Evolutionary conservation across 2,888 invertebrate genomes (phyloP).

Genomic region (Dysmachus trigonus): DNA sequence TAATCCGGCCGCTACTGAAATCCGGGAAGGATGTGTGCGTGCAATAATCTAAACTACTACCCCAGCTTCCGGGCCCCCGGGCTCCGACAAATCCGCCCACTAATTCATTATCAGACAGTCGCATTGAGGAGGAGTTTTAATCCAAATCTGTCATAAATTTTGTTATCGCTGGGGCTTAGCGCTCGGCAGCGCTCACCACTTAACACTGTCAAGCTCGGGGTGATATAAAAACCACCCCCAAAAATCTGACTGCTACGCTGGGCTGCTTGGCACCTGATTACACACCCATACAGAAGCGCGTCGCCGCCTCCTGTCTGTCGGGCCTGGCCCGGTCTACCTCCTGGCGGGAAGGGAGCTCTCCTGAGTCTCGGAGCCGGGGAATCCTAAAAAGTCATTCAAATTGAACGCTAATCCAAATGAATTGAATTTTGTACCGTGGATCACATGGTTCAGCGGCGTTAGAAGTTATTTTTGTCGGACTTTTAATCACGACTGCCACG

Average conservation of each 20-base stretch:
- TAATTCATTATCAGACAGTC: constrained; percentile 33
- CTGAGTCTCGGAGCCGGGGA: not conserved
- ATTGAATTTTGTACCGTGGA: constrained; percentile 15
- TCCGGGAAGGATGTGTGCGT: not conserved
- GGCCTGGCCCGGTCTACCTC: not conserved
- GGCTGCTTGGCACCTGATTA: constrained; percentile 31
- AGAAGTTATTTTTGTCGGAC: not conserved
- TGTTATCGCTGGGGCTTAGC: constrained; percentile 34
- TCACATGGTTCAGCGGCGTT: constrained; percentile 15
- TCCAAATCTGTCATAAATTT: constrained; percentile 43
- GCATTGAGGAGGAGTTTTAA: constrained; percentile 33
- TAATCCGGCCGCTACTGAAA: not conserved
- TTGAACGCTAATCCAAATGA: constrained; percentile 38
- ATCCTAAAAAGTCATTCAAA: constrained; percentile 28
- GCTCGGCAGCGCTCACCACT: constrained; percentile 7
- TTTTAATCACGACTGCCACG: constrained; percentile 5
- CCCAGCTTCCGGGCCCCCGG: not conserved
- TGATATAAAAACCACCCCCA: constrained; percentile 4
- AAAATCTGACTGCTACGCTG: not conserved
- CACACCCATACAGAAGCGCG: not conserved
- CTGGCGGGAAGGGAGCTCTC: not conserved
- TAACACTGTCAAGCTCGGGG: constrained; percentile 14
- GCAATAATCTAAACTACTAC: not conserved
- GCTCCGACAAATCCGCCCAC: constrained; percentile 17
- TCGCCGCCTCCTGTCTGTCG: not conserved